Base-by-base conservation (phyloP, 2,888 invertebrate species). In the Ochlodes sylvanus region DNA sequence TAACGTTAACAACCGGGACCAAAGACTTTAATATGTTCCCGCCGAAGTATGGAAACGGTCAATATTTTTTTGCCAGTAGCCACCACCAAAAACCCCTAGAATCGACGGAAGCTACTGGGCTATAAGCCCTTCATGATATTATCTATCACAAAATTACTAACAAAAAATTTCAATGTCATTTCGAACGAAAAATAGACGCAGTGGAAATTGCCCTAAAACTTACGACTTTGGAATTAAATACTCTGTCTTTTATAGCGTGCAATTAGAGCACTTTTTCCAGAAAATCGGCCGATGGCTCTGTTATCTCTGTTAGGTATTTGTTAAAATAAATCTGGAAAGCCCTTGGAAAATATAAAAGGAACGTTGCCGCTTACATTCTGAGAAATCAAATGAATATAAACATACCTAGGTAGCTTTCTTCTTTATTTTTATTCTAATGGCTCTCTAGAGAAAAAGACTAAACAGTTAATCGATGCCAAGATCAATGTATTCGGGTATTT, bases 271-370 rank as follows among this genome's bases (percentile, higher is more conserved):
- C 17, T 32, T 56, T 56, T 19, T 44, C 2, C 58, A 58, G 21
- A 58, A 21, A 15, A 42, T 44, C 21, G 14, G 12, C 17, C 9
- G 38, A 19, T 57, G 14, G 12, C 57, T 38, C 12, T n/a, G 41
- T 57, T 19, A 19, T 17, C 38, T 57, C 12, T 41, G 27, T 42
- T 14, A 17, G 44, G 42, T 38, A 58, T 44, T 42, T 42, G 41
- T 21, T 44, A 58, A 44, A 58, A 58, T 58, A 58, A 44, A 42
- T 42, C 41, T 44, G 21, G 9, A 27, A 58, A 58, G 41, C n/a
- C 44, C 21, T 44, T 42, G 42, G 58, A 19, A 21, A 42, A n/a
- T 58, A 58, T 44, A 42, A 42, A 58, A 58, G 42, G 42, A 44
- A 42, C 21, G 19, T 27, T n/a, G 17, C 38, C 56, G 42, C 58